phyloP scores from a whole-genome alignment of 2,888 invertebrate species.

The Eupeodes latifasciatus region DNA sequence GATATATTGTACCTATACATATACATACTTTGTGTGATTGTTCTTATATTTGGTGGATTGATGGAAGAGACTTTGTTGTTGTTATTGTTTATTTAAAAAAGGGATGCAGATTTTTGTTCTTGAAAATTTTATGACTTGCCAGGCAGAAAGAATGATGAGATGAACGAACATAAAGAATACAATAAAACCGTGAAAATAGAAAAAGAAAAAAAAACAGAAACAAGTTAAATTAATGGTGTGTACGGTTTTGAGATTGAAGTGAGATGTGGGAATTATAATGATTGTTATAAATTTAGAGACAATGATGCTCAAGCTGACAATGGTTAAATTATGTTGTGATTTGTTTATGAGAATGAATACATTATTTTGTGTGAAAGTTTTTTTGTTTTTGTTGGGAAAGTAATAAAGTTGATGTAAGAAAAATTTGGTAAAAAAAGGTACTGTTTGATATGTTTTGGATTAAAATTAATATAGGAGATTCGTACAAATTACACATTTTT shows the following conservation, averaged over 20 bases:
- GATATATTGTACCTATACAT: too few relatives aligned
- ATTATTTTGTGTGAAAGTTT: background rate
- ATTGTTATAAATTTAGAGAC: conserved; percentile 32
- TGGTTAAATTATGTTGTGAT: conserved; percentile 7
- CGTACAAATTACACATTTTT: too few relatives aligned
- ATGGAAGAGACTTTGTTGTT: background rate
- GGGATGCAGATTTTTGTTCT: conserved; percentile 55
- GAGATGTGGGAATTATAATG: conserved; percentile 53
- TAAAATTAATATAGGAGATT: too few relatives aligned
- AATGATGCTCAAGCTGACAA: background rate
- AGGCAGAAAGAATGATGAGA: conserved; percentile 46
- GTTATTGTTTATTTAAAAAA: conserved; percentile 8
- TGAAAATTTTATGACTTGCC: conserved; percentile 67
- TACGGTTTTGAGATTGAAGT: conserved; percentile 60
- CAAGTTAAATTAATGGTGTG: conserved; percentile 76
- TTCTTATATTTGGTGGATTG: conserved; percentile 14
- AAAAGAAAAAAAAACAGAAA: conserved; percentile 20
- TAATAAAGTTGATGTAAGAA: background rate
- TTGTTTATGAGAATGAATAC: background rate
- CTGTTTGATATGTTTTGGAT: too few relatives aligned
- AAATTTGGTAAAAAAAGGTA: background rate
- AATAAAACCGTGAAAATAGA: conserved; percentile 42
- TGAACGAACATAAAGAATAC: conserved; percentile 39
- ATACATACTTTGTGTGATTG: conserved; percentile 9
- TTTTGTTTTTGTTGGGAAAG: background rate